A percentile compares a stretch with the other conserved stretches of the same genome.
Evolutionary conservation across 2,797 vertebrate species (phyloP).

Genomic region (Malurus leucopterus): DNA sequence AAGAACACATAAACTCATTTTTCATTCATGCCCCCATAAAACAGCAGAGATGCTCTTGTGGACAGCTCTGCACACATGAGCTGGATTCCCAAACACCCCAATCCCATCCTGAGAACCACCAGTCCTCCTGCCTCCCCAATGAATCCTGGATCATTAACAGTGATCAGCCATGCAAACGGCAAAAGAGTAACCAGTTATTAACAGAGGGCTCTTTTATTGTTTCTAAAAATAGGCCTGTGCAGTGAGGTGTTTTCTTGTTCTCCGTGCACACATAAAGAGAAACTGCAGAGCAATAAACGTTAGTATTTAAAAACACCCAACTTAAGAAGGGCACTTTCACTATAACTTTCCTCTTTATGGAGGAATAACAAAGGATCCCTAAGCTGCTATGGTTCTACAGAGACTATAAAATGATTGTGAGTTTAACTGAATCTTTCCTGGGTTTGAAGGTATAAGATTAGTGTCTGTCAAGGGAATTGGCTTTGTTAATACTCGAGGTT

Average conservation of each 20-base stretch:
- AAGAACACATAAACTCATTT: neutral
- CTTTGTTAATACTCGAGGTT: constrained; percentile 28
- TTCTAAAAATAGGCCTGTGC: constrained; percentile 1
- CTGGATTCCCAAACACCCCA: fast-evolving
- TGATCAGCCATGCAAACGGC: constrained; percentile 10
- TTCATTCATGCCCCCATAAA: neutral
- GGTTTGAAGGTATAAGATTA: constrained; percentile 41
- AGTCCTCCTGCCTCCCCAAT: neutral
- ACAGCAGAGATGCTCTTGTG: neutral
- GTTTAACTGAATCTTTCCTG: constrained; percentile 60
- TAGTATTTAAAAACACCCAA: constrained; percentile 56
- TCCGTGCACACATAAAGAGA: constrained; percentile 29
- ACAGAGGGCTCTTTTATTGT: constrained; percentile 3
- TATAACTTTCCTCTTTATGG: constrained; percentile 53
- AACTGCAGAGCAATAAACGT: constrained; percentile 47
- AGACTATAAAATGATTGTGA: constrained; percentile 51
- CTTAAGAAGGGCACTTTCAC: constrained; percentile 37
- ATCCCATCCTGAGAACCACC: fast-evolving
- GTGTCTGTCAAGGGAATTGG: constrained; percentile 32
- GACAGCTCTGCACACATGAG: fast-evolving
- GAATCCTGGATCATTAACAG: constrained; percentile 1
- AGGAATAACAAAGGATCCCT: constrained; percentile 54
- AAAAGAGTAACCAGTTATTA: constrained; percentile 5
- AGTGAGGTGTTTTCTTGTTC: constrained; percentile 30
- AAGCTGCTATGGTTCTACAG: constrained; percentile 46